Evolutionary conservation across 1,140 invertebrate genomes (phyloP), one percentile per base, ranked within the genome.

Genomic region (Calliopsis andreniformis): DNA sequence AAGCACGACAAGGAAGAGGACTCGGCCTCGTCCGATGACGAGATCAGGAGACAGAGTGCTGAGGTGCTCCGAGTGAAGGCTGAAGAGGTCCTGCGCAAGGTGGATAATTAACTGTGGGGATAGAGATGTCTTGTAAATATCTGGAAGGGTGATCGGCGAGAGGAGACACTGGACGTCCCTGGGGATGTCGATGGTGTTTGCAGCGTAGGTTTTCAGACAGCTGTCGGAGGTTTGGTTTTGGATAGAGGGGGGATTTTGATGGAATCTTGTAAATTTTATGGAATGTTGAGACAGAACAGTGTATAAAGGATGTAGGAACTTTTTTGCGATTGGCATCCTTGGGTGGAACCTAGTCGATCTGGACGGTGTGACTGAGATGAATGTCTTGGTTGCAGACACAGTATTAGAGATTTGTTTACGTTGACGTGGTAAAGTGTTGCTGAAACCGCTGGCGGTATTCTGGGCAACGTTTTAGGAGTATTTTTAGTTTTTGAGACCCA

Each of bases 41-140:
- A 91, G 75, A 88, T 91, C 47, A 89, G 88, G 67, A 88, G 90
- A 70, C 91, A 92, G 78, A 92, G 91, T 73, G 91, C 90, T 7
- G 88, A 92, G 25, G 83, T 91, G 25, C 83, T 92, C 2, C 88
- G 91, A 86, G 89, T 92, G 49, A 92, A 92, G 73, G 91, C 91
- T 18, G 90, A 92, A 43, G 90, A 92, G 80, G 86, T 89, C 58
- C 79, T 91, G 77, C 89, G 91, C 42, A 92, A 92, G 68, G 85
- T 87, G 62, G 91, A 91, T 62, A 92, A 92, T 87, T 92, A 87
- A 87, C 76, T 76, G 71, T 70, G 69, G 2, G 32, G 4, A 16
- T n/a, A 4, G 0, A 14, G 43, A 25, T 62, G 25, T 59, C 53
- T 68, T 68, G 80, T 81, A 78, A 71, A 82, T 77, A 81, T 23